These are phyloP conservation scores for Cyanocitta stelleri DNA, from an alignment of 2,113 vertebrate genomes.

Conservation along the genomic window DNA sequence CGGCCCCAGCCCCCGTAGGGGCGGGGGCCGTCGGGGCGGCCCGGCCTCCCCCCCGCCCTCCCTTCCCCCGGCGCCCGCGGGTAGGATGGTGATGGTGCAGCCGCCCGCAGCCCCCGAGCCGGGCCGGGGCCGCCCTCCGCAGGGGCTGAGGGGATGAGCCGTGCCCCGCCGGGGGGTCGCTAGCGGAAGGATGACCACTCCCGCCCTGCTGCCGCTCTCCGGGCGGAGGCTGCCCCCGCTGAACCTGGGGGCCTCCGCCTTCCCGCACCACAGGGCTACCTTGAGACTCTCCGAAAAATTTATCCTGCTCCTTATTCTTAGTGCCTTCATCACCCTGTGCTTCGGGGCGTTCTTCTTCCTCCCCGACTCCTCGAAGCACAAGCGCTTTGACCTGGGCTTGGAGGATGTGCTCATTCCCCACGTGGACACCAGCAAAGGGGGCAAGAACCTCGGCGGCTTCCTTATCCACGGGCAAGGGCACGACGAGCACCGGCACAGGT, in stretches of 20 bases:
- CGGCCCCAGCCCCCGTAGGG: background rate
- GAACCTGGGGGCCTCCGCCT: constrained; percentile 85
- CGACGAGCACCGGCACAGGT: constrained; percentile 93
- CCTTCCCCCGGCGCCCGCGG: background rate
- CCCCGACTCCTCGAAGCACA: constrained; percentile 97
- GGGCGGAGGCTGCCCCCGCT: constrained; percentile 92
- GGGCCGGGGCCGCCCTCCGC: background rate
- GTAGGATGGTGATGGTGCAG: constrained; percentile 24
- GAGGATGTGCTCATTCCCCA: constrained; percentile 97
- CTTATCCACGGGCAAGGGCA: constrained; percentile 91
- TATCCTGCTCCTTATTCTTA: constrained; percentile 97
- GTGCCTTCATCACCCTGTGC: constrained; percentile 99
- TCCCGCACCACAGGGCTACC: constrained; percentile 93
- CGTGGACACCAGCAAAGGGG: constrained; percentile 87
- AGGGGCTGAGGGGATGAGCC: background rate
- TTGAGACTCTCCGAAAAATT: constrained; percentile 98
- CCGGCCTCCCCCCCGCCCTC: background rate
- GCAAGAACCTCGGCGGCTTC: constrained; percentile 79
- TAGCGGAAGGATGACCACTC: constrained; percentile 84
- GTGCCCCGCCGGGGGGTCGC: background rate
- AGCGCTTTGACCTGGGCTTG: constrained; percentile 95
- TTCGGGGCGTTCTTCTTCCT: constrained; percentile 99
- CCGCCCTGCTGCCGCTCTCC: constrained; percentile 92
- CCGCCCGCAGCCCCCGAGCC: background rate
- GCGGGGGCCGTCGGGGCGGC: background rate